Evolutionary conservation across 1,140 invertebrate species (phyloP).

Genomic region (fruit fly (Drosophila melanogaster)): DNA sequence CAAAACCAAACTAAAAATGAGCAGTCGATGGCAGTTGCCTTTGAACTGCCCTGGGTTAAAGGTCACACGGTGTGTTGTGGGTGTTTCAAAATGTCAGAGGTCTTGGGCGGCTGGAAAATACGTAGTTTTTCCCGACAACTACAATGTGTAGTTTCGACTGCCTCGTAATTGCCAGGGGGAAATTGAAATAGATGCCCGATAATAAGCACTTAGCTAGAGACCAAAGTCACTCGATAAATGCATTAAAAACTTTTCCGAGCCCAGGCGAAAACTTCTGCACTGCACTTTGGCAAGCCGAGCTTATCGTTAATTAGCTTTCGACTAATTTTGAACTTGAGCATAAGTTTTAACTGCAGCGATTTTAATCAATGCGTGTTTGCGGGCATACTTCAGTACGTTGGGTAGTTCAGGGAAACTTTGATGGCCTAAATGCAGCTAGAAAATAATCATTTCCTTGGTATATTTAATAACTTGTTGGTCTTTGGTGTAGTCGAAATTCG

Average conservation of each 20-base stretch:
- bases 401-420: background rate
- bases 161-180: constrained; percentile 73
- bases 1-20: constrained; percentile 22
- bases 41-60: constrained; percentile 47
- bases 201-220: constrained; percentile 73
- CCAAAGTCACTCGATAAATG: constrained; percentile 76
- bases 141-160: constrained; percentile 35
- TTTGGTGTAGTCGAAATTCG: background rate
- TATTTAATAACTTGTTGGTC: background rate
- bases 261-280: constrained; percentile 45
- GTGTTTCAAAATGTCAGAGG: constrained; percentile 7
- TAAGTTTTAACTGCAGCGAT: constrained; percentile 62
- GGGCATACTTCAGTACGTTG: background rate
- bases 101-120: constrained; percentile 24
- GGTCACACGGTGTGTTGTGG: constrained; percentile 33
- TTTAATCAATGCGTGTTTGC: constrained; percentile 61
- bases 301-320: constrained; percentile 80
- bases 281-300: constrained; percentile 51
- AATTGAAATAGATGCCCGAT: constrained; percentile 82
- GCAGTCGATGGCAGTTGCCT: constrained; percentile 43
- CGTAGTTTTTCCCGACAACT: constrained; percentile 24
- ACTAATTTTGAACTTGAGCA: constrained; percentile 76
- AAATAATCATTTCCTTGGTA: background rate
- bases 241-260: constrained; percentile 71
- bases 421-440: background rate